Evolutionary conservation across 2,113 vertebrate genomes (phyloP), one percentile per base, ranked within the genome.

Genomic region (Syrrhaptes paradoxus): DNA sequence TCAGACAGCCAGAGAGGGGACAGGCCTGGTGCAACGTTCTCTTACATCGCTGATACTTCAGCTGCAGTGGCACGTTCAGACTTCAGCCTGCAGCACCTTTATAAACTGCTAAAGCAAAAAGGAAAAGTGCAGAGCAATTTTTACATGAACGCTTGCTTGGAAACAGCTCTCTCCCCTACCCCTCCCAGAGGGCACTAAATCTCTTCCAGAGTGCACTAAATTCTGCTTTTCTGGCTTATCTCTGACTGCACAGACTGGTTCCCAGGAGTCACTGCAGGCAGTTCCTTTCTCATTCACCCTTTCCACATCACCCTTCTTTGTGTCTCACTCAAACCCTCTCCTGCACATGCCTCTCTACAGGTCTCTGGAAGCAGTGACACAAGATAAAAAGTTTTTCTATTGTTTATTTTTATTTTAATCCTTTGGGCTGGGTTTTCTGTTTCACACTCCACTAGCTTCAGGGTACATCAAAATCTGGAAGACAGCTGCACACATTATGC

Each of bases 161-260:
- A 49, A 90, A 83, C 49, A 59, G 57, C 38, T 34, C 59, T 82
- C 52, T 48, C 38, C 14, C 9, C 21, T 34, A 41, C 1, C 17
- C n/a, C 31, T 78, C 45, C 63, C 51, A 51, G 9, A 38, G 6
- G 21, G 9, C 29, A 46, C 26, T 52, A 81, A 62, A 74, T 34
- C 38, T 68, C 45, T 79, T 66, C 54, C 49, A 6, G 4, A 79
- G 11, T 1, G 1, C 54, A 63, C 68, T n/a, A 51, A 86, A 93
- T 90, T 83, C 87, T 86, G 82, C 25, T 54, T 59, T 76, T 68
- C 85, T 90, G 65, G 17, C 73, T 94, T 94, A 95, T 85, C 91
- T 94, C 81, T 51, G 66, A 11, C 90, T 66, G 79, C 61, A 58
- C 84, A 96, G 65, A n/a, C 52, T 38, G 28, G 19, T 43, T 90